Conservation (phyloP, 2,113 vertebrate species). For the Artemisiospiza belli region DNA sequence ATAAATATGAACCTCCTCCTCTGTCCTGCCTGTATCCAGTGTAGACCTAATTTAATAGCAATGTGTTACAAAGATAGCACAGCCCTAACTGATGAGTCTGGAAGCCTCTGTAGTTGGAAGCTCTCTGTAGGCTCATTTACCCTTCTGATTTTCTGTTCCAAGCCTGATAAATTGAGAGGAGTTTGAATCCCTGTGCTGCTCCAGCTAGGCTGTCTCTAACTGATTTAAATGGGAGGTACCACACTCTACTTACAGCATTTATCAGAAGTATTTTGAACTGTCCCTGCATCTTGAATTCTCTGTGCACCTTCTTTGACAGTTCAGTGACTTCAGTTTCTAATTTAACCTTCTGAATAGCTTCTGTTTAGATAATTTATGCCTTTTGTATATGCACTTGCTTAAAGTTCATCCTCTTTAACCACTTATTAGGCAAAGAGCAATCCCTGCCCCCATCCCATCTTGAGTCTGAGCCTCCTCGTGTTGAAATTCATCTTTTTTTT, state of each 20-base stretch:
- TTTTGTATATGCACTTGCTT: background rate
- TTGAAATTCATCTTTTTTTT: background rate
- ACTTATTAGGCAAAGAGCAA: accelerated
- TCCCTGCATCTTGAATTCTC: background rate
- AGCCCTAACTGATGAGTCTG: constrained; percentile 11
- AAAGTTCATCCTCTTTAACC: background rate
- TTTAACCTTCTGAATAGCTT: background rate
- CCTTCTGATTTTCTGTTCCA: background rate
- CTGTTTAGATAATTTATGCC: background rate
- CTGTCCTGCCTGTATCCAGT: background rate
- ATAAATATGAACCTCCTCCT: background rate
- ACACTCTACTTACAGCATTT: background rate
- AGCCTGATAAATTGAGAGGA: background rate
- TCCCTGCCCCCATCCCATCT: background rate
- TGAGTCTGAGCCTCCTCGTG: background rate
- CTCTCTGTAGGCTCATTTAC: background rate
- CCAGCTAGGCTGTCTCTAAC: background rate
- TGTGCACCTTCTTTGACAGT: background rate
- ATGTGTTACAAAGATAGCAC: constrained; percentile 53
- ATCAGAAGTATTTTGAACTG: background rate
- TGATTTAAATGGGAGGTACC: background rate
- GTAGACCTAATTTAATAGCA: constrained; percentile 41
- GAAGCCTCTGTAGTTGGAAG: background rate
- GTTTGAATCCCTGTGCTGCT: background rate
- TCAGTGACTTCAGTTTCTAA: constrained; percentile 18